Evolutionary conservation across 2,113 vertebrate genomes (phyloP).

Genomic region (Daubentonia madagascariensis): DNA sequence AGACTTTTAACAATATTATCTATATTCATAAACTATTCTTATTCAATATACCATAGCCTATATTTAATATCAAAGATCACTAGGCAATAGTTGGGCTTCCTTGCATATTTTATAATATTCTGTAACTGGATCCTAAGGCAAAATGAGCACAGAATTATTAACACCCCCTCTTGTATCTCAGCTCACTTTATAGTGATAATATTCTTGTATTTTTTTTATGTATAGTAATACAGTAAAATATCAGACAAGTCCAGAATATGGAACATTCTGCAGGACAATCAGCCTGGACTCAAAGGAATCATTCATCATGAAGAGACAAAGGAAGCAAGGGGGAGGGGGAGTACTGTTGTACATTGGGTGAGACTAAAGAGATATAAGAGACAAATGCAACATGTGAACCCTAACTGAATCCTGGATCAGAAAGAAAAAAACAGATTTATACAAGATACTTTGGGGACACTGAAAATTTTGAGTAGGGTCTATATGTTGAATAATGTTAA

Average conservation of each 20-base stretch:
- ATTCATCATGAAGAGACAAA: background rate
- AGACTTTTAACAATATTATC: background rate
- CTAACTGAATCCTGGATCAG: background rate
- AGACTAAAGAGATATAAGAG: background rate
- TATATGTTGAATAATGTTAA: background rate
- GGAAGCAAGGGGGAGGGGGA: background rate
- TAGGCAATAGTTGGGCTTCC: background rate
- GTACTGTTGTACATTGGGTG: fast-evolving
- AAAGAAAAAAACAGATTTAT: background rate
- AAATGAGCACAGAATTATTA: background rate
- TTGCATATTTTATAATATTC: constrained; percentile 29
- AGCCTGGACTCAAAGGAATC: background rate
- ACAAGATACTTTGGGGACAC: background rate
- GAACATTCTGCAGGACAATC: background rate
- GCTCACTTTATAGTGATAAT: background rate
- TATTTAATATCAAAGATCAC: background rate
- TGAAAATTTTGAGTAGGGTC: background rate
- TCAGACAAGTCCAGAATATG: background rate
- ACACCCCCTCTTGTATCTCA: background rate
- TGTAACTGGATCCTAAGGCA: background rate
- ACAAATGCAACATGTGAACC: background rate
- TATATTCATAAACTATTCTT: constrained; percentile 26
- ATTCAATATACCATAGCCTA: background rate
- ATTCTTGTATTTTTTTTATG: background rate
- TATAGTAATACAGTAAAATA: background rate